A percentile compares a stretch with the other conserved stretches of the same genome.
Evolutionary conservation across 2,113 vertebrate species (phyloP).

Genomic region (Pluvialis apricaria): DNA sequence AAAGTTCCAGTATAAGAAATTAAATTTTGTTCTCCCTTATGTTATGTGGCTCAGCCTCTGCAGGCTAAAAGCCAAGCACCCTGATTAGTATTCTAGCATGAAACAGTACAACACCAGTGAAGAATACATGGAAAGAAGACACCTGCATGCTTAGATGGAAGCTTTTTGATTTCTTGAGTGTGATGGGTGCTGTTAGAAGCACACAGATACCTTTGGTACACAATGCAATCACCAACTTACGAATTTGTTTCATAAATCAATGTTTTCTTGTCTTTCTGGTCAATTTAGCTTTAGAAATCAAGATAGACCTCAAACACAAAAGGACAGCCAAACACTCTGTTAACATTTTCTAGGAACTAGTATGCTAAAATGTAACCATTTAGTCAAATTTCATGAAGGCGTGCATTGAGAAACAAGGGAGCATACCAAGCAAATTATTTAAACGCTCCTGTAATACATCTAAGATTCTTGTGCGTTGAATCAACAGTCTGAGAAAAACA

Average conservation of each 20-base stretch:
- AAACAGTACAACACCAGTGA: not conserved
- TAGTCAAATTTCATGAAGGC: not conserved
- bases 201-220: not conserved
- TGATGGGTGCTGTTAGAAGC: not conserved
- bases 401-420: not conserved
- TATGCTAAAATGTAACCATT: not conserved
- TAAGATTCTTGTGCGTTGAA: not conserved
- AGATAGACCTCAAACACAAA: not conserved
- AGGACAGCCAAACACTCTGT: not conserved
- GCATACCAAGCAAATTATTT: not conserved
- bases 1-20: not conserved
- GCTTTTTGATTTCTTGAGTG: not conserved
- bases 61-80: not conserved
- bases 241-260: not conserved
- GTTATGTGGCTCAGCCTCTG: not conserved
- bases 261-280: not conserved
- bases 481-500: not conserved
- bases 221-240: not conserved
- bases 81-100: not conserved
- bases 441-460: not conserved
- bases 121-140: not conserved
- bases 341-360: not conserved
- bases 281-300: not conserved
- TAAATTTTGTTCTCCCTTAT: not conserved
- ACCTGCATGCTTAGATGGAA: not conserved